Evolutionary conservation across 2,113 vertebrate species (phyloP).

Genomic region (Eubucco bourcierii): DNA sequence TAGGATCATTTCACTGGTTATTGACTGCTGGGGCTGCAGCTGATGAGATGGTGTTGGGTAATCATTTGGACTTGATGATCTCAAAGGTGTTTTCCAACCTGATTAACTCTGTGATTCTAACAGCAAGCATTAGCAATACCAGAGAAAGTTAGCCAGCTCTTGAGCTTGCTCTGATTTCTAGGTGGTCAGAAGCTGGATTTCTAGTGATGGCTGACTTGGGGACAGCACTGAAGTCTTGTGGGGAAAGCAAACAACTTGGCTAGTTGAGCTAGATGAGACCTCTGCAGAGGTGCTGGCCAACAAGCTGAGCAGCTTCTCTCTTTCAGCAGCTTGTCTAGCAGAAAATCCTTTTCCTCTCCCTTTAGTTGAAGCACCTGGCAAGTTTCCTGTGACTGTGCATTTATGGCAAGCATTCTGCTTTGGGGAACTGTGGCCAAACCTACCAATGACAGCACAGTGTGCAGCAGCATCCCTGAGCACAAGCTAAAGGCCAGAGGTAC

Average conservation of each 20-base stretch:
- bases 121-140: neutral
- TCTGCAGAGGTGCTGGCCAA: neutral
- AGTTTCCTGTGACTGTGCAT: neutral
- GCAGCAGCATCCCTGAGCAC: neutral
- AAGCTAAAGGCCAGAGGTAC: neutral
- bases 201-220: neutral
- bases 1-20: neutral
- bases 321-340: neutral
- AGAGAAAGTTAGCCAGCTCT: neutral
- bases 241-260: neutral
- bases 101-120: no score
- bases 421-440: neutral
- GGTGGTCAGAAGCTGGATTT: neutral
- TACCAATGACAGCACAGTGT: neutral
- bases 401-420: neutral
- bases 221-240: neutral
- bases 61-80: no score
- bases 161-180: neutral
- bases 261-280: neutral
- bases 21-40: neutral
- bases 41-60: no score
- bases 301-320: neutral
- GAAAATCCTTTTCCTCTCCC: neutral
- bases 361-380: neutral
- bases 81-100: no score